Conservation (phyloP, 2,888 invertebrate species). For the Germaria angustata region DNA sequence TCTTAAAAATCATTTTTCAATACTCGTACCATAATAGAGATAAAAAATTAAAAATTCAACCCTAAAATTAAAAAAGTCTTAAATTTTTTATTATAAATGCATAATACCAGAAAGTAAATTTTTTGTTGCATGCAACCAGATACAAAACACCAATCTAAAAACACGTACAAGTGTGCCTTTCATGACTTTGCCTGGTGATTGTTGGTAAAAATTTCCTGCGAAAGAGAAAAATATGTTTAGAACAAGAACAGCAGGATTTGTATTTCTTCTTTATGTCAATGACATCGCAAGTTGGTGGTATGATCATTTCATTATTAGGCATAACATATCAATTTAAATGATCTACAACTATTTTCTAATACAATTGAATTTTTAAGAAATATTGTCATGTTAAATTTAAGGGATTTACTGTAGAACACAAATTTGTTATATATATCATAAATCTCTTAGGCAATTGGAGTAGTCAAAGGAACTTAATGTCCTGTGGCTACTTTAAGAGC, state of each 20-base stretch:
- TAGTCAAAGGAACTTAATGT: conserved; percentile 37
- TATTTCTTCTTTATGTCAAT: background rate
- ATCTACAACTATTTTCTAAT: background rate
- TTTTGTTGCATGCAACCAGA: no score
- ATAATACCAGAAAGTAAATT: conserved; percentile 35
- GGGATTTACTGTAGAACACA: no score
- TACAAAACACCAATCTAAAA: conserved; percentile 46
- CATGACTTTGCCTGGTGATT: background rate
- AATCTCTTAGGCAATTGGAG: conserved; percentile 15
- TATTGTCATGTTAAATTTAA: conserved; percentile 2
- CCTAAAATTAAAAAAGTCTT: background rate
- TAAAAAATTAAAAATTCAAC: no score
- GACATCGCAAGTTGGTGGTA: conserved; percentile 29
- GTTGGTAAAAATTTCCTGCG: background rate
- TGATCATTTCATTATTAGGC: conserved; percentile 65
- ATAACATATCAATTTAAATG: conserved; percentile 65
- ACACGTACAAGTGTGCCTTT: conserved; percentile 49
- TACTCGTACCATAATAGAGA: no score
- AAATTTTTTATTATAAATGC: conserved; percentile 10
- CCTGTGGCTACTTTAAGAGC: conserved; percentile 43
- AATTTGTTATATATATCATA: no score
- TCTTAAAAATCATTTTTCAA: no score
- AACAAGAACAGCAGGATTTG: conserved; percentile 60
- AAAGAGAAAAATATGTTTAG: conserved; percentile 19
- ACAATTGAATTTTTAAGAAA: conserved; percentile 7